phyloP scores from a whole-genome alignment of 1,140 invertebrate genomes.

The Platyscapa corneri region DNA sequence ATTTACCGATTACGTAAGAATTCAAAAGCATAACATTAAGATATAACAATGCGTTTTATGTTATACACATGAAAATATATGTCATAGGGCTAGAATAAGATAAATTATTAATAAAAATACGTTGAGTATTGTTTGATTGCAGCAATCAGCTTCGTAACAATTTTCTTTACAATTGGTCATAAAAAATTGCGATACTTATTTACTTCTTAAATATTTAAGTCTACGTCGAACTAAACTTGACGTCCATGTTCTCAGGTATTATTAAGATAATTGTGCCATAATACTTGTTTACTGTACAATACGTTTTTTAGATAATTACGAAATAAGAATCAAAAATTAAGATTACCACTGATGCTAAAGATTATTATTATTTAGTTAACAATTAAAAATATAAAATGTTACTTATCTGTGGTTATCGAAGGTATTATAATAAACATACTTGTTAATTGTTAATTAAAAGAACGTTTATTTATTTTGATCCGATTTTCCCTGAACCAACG shows the following conservation, averaged over 20 bases:
- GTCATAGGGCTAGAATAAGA: not conserved
- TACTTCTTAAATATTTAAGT: constrained; percentile 28
- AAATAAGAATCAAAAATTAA: constrained; percentile 37
- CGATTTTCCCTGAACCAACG: not conserved
- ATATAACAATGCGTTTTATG: too few relatives aligned
- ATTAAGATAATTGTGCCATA: constrained; percentile 47
- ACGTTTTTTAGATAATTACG: not conserved
- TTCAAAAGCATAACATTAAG: too few relatives aligned
- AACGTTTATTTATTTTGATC: not conserved
- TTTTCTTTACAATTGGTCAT: constrained; percentile 13
- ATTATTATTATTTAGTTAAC: not conserved
- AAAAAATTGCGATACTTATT: constrained; percentile 23
- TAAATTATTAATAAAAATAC: not conserved
- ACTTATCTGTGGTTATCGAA: not conserved
- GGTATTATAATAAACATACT: constrained; percentile 25
- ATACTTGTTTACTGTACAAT: constrained; percentile 33
- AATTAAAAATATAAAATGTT: constrained; percentile 20
- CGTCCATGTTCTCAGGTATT: constrained; percentile 37
- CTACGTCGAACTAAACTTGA: constrained; percentile 10
- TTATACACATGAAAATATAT: too few relatives aligned
- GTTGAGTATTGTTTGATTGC: not conserved
- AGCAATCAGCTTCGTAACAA: not conserved
- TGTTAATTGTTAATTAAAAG: constrained; percentile 1
- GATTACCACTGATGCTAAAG: constrained; percentile 24
- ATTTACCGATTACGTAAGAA: too few relatives aligned